Evolutionary conservation across 2,113 vertebrate genomes (phyloP).

Genomic region (Psilopogon haemacephalus): DNA sequence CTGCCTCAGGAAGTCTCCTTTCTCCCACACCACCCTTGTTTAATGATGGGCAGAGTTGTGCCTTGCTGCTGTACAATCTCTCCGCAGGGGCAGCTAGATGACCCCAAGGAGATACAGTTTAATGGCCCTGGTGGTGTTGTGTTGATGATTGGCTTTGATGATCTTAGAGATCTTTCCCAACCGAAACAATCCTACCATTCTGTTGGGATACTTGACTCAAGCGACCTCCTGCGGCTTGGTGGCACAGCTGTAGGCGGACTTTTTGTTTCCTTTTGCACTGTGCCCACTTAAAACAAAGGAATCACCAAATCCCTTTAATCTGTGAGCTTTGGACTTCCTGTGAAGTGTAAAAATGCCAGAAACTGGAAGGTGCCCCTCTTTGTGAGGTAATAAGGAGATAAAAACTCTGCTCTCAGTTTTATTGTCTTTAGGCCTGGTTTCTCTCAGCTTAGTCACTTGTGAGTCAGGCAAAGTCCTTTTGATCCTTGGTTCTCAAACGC

Average conservation of each 20-base stretch:
- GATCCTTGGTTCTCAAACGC: neutral
- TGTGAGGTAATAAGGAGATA: neutral
- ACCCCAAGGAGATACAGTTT: neutral
- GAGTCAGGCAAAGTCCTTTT: slow-evolving; percentile 40
- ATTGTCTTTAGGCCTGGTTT: slow-evolving; percentile 31
- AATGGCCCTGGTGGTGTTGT: no score
- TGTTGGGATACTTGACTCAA: neutral
- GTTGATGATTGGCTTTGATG: no score
- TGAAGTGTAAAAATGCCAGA: neutral
- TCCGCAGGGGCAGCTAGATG: neutral
- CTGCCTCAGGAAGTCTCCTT: neutral
- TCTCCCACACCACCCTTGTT: neutral
- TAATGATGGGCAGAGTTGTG: neutral
- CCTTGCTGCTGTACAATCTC: neutral
- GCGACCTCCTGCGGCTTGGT: neutral
- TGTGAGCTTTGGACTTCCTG: neutral
- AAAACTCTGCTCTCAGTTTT: slow-evolving; percentile 11
- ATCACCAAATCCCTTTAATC: neutral
- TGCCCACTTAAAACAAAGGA: neutral
- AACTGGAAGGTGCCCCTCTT: neutral
- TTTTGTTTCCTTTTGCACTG: neutral
- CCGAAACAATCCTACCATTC: no score
- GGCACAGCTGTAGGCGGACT: neutral
- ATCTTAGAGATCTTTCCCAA: no score
- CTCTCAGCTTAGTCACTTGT: slow-evolving; percentile 31